These are phyloP conservation scores for Eupelmus urozonus DNA, from an alignment of 2,888 invertebrate genomes.

Conservation along the genomic window DNA sequence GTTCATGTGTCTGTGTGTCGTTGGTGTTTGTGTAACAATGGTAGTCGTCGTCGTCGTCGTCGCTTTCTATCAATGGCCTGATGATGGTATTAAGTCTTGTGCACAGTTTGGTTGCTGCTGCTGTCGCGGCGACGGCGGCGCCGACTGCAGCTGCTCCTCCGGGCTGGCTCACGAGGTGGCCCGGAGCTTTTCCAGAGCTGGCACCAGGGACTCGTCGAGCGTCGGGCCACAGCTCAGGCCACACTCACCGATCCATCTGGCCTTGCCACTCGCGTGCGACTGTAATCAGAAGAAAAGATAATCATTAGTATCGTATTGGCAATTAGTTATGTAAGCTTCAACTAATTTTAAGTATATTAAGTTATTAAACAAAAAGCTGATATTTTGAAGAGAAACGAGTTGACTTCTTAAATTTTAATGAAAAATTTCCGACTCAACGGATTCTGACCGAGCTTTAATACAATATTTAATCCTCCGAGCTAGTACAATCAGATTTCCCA, in stretches of 20 bases:
- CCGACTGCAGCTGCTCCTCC: constrained; percentile 38
- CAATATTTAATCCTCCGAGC: too few species aligned
- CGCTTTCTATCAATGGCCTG: constrained; percentile 65
- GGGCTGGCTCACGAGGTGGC: constrained; percentile 75
- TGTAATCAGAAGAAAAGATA: constrained; percentile 73
- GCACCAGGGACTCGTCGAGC: constrained; percentile 74
- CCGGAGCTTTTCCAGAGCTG: constrained; percentile 74
- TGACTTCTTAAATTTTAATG: too few species aligned
- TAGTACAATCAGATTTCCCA: too few species aligned
- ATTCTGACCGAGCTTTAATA: too few species aligned
- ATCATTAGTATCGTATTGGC: not conserved
- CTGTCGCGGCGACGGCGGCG: constrained; percentile 34
- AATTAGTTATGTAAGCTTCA: too few species aligned
- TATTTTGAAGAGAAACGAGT: too few species aligned
- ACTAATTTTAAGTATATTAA: too few species aligned
- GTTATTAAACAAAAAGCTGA: too few species aligned
- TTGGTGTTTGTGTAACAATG: too few species aligned
- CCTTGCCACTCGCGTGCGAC: constrained; percentile 86
- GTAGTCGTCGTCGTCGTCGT: too few species aligned
- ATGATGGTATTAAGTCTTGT: constrained; percentile 74
- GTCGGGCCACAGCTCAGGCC: constrained; percentile 76
- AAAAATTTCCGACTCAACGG: too few species aligned
- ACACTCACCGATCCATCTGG: constrained; percentile 86
- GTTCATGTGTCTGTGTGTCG: too few species aligned
- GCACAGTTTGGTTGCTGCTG: constrained; percentile 60